A percentile compares a stretch with the other conserved stretches of the same genome.
Conservation (phyloP, 1,140 invertebrate genomes). For the Drosophila equinoxialis region DNA sequence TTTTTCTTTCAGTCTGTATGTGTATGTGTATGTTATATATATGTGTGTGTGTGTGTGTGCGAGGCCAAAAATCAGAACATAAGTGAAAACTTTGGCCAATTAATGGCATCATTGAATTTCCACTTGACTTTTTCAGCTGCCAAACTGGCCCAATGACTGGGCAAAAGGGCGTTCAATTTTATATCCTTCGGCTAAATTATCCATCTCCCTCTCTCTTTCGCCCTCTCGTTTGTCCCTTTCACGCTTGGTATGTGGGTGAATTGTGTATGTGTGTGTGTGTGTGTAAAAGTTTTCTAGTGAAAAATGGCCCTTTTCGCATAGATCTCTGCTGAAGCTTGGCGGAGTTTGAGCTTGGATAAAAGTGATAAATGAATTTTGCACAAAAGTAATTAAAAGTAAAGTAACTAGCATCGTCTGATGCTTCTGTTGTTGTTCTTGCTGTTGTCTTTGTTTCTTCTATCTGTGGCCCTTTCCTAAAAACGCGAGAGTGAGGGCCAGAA, state of each 20-base stretch:
- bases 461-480: slow-evolving; percentile 24
- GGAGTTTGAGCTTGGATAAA: slow-evolving; percentile 75
- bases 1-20: background rate
- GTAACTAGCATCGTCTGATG: slow-evolving; percentile 77
- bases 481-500: background rate
- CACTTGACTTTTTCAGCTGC: slow-evolving; percentile 79
- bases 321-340: slow-evolving; percentile 46
- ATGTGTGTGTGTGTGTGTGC: slow-evolving; percentile 18
- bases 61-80: slow-evolving; percentile 74
- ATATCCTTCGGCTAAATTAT: slow-evolving; percentile 50
- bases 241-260: too few species aligned
- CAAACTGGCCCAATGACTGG: slow-evolving; percentile 75
- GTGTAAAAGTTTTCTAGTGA: slow-evolving; percentile 71
- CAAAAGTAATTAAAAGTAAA: slow-evolving; percentile 82
- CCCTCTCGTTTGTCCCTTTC: background rate
- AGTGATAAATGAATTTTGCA: slow-evolving; percentile 82
- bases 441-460: background rate
- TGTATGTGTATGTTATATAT: slow-evolving; percentile 9
- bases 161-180: slow-evolving; percentile 79
- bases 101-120: slow-evolving; percentile 83
- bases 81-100: slow-evolving; percentile 82
- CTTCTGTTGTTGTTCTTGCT: slow-evolving; percentile 22
- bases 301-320: slow-evolving; percentile 75
- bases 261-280: slow-evolving; percentile 20
- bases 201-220: background rate